Evolutionary conservation across 2,113 vertebrate genomes (phyloP), one percentile per base, ranked within the genome.

Genomic region (Pterocles orientalis): DNA sequence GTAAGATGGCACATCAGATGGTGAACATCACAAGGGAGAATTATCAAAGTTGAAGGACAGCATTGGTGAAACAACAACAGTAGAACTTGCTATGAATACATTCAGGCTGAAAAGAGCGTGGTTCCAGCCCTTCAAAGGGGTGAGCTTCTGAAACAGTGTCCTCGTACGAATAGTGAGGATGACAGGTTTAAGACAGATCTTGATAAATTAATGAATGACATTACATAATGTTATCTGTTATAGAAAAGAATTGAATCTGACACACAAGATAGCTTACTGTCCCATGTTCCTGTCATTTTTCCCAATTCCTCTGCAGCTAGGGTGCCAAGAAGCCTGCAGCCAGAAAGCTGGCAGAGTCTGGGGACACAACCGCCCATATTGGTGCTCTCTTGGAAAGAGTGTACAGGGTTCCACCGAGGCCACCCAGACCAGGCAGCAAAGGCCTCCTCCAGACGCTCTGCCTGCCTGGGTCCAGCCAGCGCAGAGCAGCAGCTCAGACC

Each of bases 311-410:
- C 56, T 92, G 57, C 72, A 78, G 82, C 45, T 29, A 64, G 25
- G 47, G 53, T 82, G 88, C 84, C 79, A 83, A 78, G 66, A 91
- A 71, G 90, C 60, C 77, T 76, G 68, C 82, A 95, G 90, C 43
- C 70, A 91, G 88, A 82, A 95, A 79, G 29, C 4, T 95, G 88
- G 83, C 91, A 97, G 75, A 92, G 45, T 4, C 80, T 92, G 65
- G 23, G 51, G 33, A 86, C 8, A 53, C 47, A 82, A 53, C 41
- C 3, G 0, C 50, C 45, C 15, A 0, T 41, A 62, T 4, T 45
- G 85, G 64, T 50, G 70, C 61, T 82, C 54, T 62, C 75, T 80
- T 57, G 64, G 43, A 78, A 71, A 82, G 72, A 43, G 79, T 28
- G 45, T 4, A 0, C 3, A 34, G 33, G 48, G 73, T 58, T 72